phyloP scores from a whole-genome alignment of 2,888 invertebrate species.

The Ochropacha duplaris region DNA sequence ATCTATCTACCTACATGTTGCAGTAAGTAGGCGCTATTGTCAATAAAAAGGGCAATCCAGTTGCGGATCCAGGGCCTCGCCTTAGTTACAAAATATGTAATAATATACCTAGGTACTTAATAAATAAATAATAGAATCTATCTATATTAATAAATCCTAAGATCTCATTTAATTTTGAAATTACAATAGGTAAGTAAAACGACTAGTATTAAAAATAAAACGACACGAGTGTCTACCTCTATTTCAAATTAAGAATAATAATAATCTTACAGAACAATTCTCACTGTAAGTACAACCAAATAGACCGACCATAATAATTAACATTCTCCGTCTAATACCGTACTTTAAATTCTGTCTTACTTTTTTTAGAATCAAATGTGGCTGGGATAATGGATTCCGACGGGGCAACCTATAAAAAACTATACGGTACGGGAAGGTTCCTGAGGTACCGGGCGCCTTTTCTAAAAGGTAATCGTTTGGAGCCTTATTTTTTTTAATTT shows the following conservation, averaged over 20 bases:
- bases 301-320: constrained; percentile 18
- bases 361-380: constrained; percentile 65
- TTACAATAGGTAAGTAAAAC: too few species aligned
- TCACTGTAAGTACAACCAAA: neutral
- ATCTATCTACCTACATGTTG: neutral
- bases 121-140: too few species aligned
- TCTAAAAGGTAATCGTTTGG: constrained; percentile 72
- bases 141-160: too few species aligned
- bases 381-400: constrained; percentile 65
- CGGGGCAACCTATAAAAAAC: constrained; percentile 55
- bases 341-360: constrained; percentile 40
- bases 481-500: constrained; percentile 59
- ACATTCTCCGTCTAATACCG: constrained; percentile 46
- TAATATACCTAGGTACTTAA: too few species aligned
- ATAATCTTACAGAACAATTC: too few species aligned
- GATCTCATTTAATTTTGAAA: too few species aligned
- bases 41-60: neutral
- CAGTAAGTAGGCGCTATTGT: too few species aligned
- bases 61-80: neutral
- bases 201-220: too few species aligned
- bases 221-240: too few species aligned
- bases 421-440: constrained; percentile 46
- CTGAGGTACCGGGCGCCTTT: constrained; percentile 60
- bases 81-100: too few species aligned
- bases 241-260: too few species aligned